Percentiles rank a stretch among this genome's conserved stretches.
Conservation (phyloP, 2,888 invertebrate genomes). For the Acrobasis consociella region DNA sequence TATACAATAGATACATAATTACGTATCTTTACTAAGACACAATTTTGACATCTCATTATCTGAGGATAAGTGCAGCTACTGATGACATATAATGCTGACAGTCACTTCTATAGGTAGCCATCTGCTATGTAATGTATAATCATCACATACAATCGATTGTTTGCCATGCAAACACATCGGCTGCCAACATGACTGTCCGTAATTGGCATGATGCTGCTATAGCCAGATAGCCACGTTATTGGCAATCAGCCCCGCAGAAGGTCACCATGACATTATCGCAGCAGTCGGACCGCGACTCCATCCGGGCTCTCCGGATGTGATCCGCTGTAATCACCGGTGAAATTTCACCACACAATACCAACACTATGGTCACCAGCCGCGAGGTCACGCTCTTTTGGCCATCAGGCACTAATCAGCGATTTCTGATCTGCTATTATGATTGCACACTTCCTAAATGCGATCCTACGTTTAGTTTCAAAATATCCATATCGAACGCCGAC, state of each 20-base stretch:
- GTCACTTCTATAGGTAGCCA: neutral
- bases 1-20: too few relatives aligned
- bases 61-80: neutral
- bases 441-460: conserved; percentile 58
- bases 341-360: conserved; percentile 76
- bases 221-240: conserved; percentile 18
- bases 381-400: conserved; percentile 72
- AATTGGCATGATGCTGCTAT: conserved; percentile 32
- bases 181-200: conserved; percentile 16
- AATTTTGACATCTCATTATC: too few relatives aligned
- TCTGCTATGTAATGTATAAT: neutral
- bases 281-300: conserved; percentile 72
- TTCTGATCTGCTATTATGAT: conserved; percentile 58
- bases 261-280: conserved; percentile 59
- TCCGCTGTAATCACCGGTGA: conserved; percentile 76
- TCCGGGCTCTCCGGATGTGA: conserved; percentile 75
- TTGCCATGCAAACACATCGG: conserved; percentile 25
- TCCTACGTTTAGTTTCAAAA: conserved; percentile 44
- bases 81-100: neutral
- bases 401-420: conserved; percentile 65
- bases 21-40: too few relatives aligned
- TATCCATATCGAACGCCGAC: conserved; percentile 19
- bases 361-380: conserved; percentile 50
- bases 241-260: conserved; percentile 37
- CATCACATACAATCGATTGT: conserved; percentile 1